phyloP scores from a whole-genome alignment of 35 echinoderm and acorn worm genomes.

The Antedon bifida region DNA sequence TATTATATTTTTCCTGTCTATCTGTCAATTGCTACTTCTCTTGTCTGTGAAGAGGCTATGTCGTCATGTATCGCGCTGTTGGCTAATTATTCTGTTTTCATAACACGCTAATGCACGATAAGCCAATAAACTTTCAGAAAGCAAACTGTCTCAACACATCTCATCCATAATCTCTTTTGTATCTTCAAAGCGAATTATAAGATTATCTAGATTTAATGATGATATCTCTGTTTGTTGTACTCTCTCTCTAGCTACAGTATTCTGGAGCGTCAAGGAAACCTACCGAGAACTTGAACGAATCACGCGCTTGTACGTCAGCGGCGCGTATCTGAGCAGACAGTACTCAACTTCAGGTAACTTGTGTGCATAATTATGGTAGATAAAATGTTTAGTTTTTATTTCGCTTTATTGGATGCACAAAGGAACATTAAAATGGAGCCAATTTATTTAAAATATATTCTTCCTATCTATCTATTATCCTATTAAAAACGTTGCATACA shows the following conservation, averaged over 20 bases:
- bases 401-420: too few species aligned
- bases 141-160: background rate
- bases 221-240: background rate
- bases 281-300: background rate
- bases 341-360: background rate
- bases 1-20: too few species aligned
- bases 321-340: background rate
- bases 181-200: background rate
- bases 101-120: background rate
- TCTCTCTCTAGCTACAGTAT: background rate
- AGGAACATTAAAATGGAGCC: too few species aligned
- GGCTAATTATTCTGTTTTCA: background rate
- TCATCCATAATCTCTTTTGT: background rate
- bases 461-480: too few species aligned
- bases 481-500: too few species aligned
- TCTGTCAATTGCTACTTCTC: too few species aligned
- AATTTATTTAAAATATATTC: too few species aligned
- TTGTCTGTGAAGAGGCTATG: too few species aligned
- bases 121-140: background rate
- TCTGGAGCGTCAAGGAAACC: background rate
- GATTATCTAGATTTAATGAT: background rate
- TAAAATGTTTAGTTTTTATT: too few species aligned
- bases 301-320: background rate
- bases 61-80: too few species aligned
- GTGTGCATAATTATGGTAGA: too few species aligned